Percentiles rank a stretch among this genome's conserved stretches.
These are phyloP conservation scores for Monoplex corrugatus DNA, from an alignment of 2,888 invertebrate species.

Conservation along the genomic window DNA sequence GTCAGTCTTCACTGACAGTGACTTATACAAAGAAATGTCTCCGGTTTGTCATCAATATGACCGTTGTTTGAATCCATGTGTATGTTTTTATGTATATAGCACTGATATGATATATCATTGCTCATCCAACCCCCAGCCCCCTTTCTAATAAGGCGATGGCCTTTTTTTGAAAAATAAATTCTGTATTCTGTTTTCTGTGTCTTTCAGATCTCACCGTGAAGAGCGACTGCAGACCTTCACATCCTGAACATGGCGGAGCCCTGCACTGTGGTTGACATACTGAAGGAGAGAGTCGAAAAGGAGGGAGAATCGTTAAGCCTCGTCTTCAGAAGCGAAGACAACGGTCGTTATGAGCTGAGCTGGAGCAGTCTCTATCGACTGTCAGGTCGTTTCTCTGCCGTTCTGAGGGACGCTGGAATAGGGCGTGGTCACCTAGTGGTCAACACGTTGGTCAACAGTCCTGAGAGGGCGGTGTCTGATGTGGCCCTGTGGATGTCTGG, in stretches of 20 bases:
- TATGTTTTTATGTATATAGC: no score
- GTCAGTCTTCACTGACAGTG: no score
- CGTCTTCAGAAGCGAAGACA: not conserved
- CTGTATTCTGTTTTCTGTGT: no score
- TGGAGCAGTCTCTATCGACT: not conserved
- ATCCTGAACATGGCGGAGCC: not conserved
- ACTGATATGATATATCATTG: no score
- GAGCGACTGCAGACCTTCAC: not conserved
- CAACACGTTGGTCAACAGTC: constrained; percentile 35
- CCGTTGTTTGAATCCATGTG: no score
- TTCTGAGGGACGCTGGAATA: not conserved
- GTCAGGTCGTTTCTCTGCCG: not conserved
- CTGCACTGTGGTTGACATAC: not conserved
- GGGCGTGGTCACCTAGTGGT: constrained; percentile 41
- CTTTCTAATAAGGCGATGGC: no score
- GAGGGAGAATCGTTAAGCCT: not conserved
- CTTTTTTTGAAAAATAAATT: no score
- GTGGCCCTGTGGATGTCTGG: constrained; percentile 2
- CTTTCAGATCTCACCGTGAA: no score
- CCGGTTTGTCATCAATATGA: no score
- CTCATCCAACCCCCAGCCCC: no score
- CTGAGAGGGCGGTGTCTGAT: constrained; percentile 37
- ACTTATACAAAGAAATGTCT: no score
- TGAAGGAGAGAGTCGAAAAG: not conserved
- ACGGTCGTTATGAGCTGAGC: constrained; percentile 22